phyloP scores from a whole-genome alignment of 2,888 invertebrate species.

The Ophioninae sp. region DNA sequence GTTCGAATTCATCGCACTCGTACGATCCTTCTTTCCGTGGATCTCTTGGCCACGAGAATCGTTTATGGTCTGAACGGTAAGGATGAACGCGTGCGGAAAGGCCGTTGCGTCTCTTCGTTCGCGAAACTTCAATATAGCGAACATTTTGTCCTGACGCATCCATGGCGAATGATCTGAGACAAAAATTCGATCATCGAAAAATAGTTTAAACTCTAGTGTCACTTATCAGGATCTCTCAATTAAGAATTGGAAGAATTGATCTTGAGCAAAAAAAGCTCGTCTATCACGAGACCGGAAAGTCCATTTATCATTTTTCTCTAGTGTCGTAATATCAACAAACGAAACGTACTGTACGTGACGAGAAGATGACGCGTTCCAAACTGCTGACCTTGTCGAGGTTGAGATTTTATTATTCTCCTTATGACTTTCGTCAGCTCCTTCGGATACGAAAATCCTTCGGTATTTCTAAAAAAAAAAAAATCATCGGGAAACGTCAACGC shows the following conservation, averaged over 20 bases:
- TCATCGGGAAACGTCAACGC: not conserved
- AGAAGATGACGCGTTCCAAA: constrained; percentile 77
- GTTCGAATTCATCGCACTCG: not conserved
- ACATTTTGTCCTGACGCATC: constrained; percentile 78
- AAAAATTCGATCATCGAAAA: not conserved
- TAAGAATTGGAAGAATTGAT: too few relatives aligned
- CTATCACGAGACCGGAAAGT: not conserved
- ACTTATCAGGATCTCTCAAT: not conserved
- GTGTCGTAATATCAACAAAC: not conserved
- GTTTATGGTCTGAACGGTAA: constrained; percentile 71
- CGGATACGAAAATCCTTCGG: constrained; percentile 70
- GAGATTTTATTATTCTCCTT: constrained; percentile 76
- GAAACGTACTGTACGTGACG: constrained; percentile 76
- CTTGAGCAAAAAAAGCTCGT: too few relatives aligned
- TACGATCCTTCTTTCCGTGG: not conserved
- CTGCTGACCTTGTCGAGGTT: constrained; percentile 76
- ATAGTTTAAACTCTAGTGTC: not conserved
- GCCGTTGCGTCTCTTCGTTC: constrained; percentile 71
- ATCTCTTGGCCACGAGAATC: constrained; percentile 19
- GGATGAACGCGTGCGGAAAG: constrained; percentile 74
- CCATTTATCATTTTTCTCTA: not conserved
- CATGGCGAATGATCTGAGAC: constrained; percentile 74
- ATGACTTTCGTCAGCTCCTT: constrained; percentile 78
- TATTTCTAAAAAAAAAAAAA: constrained; percentile 68
- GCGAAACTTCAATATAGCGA: constrained; percentile 76